These are phyloP conservation scores for Poeciliopsis paucimaculata DNA, from an alignment of 2,797 vertebrate genomes.

Conservation along the genomic window DNA sequence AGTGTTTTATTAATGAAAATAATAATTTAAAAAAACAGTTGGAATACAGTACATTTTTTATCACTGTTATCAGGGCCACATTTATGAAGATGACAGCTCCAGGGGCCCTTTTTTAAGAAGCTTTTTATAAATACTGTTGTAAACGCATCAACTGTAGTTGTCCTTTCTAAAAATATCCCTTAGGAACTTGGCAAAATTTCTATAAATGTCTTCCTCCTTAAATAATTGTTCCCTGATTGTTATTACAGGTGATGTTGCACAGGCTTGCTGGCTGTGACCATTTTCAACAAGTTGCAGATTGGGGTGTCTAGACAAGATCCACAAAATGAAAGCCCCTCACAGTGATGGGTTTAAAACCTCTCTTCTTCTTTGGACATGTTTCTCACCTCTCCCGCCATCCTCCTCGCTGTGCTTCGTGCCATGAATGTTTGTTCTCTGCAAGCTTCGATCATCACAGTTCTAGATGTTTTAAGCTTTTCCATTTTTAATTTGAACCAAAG, in stretches of 20 bases:
- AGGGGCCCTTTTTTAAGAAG: neutral
- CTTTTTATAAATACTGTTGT: neutral
- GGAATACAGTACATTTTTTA: neutral
- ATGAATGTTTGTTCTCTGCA: neutral
- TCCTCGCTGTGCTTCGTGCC: neutral
- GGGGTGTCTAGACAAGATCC: neutral
- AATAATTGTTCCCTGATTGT: neutral
- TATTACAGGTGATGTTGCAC: neutral
- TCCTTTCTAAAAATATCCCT: neutral
- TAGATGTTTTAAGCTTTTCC: neutral
- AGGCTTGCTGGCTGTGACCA: neutral
- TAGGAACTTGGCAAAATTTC: neutral
- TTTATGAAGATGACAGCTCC: neutral
- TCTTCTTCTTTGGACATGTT: neutral
- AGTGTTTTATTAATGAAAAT: neutral
- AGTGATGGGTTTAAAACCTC: neutral
- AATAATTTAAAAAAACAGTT: neutral
- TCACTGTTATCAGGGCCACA: neutral
- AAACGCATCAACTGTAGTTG: neutral
- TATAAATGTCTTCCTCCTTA: neutral
- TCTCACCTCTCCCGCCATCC: neutral
- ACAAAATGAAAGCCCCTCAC: neutral
- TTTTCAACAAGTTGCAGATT: neutral
- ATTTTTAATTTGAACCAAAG: neutral
- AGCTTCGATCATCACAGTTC: neutral